phyloP scores from a whole-genome alignment of 2,797 vertebrate species.

The Pangasius djambal region DNA sequence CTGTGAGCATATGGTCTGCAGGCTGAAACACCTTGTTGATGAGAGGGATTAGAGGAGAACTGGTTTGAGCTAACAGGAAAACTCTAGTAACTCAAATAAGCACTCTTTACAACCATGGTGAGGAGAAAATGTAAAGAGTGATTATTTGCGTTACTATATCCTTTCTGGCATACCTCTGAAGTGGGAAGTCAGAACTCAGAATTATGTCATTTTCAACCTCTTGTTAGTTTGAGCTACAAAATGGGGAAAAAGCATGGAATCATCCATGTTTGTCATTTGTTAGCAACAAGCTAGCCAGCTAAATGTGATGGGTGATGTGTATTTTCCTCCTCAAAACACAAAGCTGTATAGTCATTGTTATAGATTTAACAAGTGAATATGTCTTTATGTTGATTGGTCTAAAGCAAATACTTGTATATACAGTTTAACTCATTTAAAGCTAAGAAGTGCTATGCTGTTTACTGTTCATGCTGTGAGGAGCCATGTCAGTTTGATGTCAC shows the following conservation, averaged over 20 bases:
- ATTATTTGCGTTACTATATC: too few species aligned
- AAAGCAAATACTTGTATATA: neutral
- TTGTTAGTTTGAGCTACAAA: neutral
- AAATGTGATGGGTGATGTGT: neutral
- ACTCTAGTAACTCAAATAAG: too few species aligned
- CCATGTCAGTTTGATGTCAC: neutral
- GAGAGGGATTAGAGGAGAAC: too few species aligned
- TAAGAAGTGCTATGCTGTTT: neutral
- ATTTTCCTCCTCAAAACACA: neutral
- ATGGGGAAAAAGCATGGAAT: neutral
- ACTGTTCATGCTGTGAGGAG: neutral
- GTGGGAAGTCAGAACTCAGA: too few species aligned
- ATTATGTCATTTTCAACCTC: too few species aligned
- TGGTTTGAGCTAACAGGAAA: too few species aligned
- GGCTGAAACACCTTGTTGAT: too few species aligned
- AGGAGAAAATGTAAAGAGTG: too few species aligned
- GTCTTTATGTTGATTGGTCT: neutral
- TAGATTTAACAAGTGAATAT: neutral
- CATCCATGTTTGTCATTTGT: neutral
- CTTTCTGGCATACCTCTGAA: too few species aligned
- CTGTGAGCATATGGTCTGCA: too few species aligned
- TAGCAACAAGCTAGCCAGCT: neutral
- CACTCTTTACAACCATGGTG: too few species aligned
- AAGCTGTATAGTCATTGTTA: neutral
- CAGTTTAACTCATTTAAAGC: neutral